phyloP scores from a whole-genome alignment of 2,113 vertebrate species.

The Sapajus apella region DNA sequence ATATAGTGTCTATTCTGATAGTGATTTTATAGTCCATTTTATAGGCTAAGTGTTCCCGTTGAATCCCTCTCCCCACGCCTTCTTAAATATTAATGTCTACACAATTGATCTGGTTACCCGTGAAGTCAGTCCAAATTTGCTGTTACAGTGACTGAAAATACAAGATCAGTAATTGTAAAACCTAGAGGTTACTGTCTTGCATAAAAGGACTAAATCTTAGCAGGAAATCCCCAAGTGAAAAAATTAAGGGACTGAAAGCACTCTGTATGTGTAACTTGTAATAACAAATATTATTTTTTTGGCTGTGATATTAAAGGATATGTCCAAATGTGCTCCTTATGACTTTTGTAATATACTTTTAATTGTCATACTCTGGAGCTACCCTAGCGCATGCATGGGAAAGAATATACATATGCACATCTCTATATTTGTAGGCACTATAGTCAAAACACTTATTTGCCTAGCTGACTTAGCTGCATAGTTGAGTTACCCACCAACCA shows the following conservation, averaged over 20 bases:
- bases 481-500: constrained; percentile 57
- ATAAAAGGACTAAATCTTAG: not conserved
- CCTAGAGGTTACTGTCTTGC: constrained; percentile 22
- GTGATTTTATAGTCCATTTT: constrained; percentile 36
- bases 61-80: not conserved
- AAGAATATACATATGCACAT: not conserved
- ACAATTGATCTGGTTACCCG: constrained; percentile 36
- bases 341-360: not conserved
- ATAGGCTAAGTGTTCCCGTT: constrained; percentile 1
- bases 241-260: not conserved
- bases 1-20: not conserved
- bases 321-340: not conserved
- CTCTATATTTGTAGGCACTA: constrained; percentile 50
- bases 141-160: constrained; percentile 22
- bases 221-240: constrained; percentile 46
- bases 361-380: not conserved
- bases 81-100: constrained; percentile 4
- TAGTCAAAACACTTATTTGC: constrained; percentile 76
- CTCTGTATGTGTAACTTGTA: not conserved
- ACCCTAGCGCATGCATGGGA: not conserved
- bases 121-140: constrained; percentile 3
- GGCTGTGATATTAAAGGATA: not conserved
- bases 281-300: not conserved
- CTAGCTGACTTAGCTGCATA: constrained; percentile 57
- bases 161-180: constrained; percentile 54